Evolutionary conservation across 2,797 vertebrate species (phyloP).

Genomic region (Characodon lateralis): DNA sequence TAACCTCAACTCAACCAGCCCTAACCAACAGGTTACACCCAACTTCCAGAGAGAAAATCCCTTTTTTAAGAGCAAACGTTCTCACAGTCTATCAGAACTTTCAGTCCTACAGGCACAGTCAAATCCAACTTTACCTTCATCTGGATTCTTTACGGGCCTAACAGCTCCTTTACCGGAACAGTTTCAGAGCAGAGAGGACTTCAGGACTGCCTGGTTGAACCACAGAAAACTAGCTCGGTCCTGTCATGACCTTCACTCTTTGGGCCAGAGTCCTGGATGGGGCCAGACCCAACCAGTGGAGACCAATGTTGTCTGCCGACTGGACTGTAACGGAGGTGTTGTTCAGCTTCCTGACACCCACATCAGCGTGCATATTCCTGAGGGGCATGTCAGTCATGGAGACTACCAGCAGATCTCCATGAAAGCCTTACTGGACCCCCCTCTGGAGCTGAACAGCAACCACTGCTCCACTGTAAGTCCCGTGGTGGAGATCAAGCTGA

Average conservation of each 20-base stretch:
- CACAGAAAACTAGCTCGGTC: constrained; percentile 95
- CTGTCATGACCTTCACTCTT: constrained; percentile 92
- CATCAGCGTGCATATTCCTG: constrained; percentile 90
- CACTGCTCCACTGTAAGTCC: constrained; percentile 90
- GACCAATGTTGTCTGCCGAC: constrained; percentile 90
- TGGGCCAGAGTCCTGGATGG: constrained; percentile 96
- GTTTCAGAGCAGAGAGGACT: constrained; percentile 96
- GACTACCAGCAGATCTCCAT: constrained; percentile 94
- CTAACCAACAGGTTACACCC: constrained; percentile 61
- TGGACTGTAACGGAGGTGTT: constrained; percentile 90
- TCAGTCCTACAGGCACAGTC: constrained; percentile 91
- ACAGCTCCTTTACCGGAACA: constrained; percentile 94
- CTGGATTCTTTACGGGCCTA: constrained; percentile 87
- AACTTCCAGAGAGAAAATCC: constrained; percentile 86
- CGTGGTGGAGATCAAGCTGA: constrained; percentile 92
- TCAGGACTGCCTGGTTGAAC: constrained; percentile 93
- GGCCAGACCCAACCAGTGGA: constrained; percentile 97
- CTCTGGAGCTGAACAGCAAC: constrained; percentile 92
- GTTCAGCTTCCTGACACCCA: constrained; percentile 94
- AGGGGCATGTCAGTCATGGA: constrained; percentile 88
- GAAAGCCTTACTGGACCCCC: constrained; percentile 93
- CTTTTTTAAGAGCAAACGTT: constrained; percentile 94
- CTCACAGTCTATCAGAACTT: constrained; percentile 94
- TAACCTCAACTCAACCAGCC: constrained; percentile 68
- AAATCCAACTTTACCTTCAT: constrained; percentile 70